phyloP scores from a whole-genome alignment of 2,888 invertebrate genomes.

The Tenthredo notha region DNA sequence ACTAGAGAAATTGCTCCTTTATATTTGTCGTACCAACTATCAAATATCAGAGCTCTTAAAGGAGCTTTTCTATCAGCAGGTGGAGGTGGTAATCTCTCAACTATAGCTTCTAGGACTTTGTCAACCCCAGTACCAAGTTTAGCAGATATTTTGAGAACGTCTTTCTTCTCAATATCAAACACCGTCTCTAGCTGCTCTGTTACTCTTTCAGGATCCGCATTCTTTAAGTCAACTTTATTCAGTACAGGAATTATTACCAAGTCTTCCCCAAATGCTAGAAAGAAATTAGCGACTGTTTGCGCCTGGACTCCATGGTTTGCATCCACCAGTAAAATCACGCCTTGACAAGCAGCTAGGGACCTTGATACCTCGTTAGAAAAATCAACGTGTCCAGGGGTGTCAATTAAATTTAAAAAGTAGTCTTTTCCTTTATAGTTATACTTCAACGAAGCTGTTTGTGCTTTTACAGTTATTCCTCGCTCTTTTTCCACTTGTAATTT shows the following conservation, averaged over 20 bases:
- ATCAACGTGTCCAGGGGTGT: constrained; percentile 99
- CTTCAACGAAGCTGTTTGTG: constrained; percentile 95
- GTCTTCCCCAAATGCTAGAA: constrained; percentile 91
- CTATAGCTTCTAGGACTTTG: constrained; percentile 87
- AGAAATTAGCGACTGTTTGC: constrained; percentile 98
- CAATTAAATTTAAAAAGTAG: constrained; percentile 96
- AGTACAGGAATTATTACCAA: constrained; percentile 93
- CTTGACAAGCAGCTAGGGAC: constrained; percentile 95
- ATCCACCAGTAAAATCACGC: constrained; percentile 96
- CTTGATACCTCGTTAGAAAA: constrained; percentile 97
- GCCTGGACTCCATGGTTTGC: constrained; percentile 98
- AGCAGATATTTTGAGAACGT: constrained; percentile 92
- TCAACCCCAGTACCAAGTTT: constrained; percentile 93
- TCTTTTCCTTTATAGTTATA: constrained; percentile 84
- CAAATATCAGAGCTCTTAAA: constrained; percentile 92
- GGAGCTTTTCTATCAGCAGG: constrained; percentile 81
- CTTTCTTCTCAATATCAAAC: constrained; percentile 88
- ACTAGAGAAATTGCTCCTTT: constrained; percentile 90
- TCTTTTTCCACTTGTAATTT: constrained; percentile 94
- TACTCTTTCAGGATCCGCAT: constrained; percentile 92
- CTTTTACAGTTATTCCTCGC: constrained; percentile 99
- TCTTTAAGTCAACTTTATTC: constrained; percentile 97
- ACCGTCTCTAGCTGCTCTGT: constrained; percentile 88
- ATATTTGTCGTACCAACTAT: constrained; percentile 95
- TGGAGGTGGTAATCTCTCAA: constrained; percentile 90